Conservation (phyloP, 2,888 invertebrate genomes). For the Epinotia demarniana region DNA sequence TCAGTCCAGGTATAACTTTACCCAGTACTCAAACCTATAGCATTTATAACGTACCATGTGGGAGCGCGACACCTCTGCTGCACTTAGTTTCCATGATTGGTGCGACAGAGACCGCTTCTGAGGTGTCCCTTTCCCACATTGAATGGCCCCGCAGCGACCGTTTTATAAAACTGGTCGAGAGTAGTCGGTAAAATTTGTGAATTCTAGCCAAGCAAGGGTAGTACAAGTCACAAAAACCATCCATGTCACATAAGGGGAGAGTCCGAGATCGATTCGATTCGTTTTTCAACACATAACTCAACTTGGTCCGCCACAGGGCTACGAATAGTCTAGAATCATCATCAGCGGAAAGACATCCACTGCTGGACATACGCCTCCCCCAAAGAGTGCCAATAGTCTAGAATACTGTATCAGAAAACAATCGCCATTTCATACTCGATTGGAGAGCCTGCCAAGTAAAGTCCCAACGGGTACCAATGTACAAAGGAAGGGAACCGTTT, state of each 20-base stretch:
- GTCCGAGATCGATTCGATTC: constrained; percentile 34
- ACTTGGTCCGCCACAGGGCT: not conserved
- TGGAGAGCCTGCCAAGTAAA: constrained; percentile 7
- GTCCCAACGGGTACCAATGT: constrained; percentile 5
- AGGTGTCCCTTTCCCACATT: no score
- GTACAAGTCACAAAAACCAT: constrained; percentile 1
- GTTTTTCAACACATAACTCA: constrained; percentile 14
- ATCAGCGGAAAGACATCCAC: no score
- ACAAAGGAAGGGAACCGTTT: constrained; percentile 32
- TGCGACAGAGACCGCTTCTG: no score
- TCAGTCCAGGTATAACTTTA: not conserved
- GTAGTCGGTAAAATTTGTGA: no score
- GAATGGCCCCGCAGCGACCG: no score
- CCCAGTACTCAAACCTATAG: not conserved
- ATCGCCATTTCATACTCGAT: not conserved
- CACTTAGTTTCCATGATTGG: no score
- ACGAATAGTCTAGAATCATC: not conserved
- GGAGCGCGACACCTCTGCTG: no score
- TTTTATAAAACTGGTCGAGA: no score
- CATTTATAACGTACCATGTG: not conserved
- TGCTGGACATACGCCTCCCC: no score
- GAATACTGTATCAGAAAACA: not conserved
- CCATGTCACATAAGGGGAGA: constrained; percentile 19
- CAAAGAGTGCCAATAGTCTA: no score
- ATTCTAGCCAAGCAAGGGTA: not conserved